Percentiles rank a stretch among this genome's conserved stretches.
Evolutionary conservation across 2,113 vertebrate species (phyloP).

Genomic region (Mus spicilegus): DNA sequence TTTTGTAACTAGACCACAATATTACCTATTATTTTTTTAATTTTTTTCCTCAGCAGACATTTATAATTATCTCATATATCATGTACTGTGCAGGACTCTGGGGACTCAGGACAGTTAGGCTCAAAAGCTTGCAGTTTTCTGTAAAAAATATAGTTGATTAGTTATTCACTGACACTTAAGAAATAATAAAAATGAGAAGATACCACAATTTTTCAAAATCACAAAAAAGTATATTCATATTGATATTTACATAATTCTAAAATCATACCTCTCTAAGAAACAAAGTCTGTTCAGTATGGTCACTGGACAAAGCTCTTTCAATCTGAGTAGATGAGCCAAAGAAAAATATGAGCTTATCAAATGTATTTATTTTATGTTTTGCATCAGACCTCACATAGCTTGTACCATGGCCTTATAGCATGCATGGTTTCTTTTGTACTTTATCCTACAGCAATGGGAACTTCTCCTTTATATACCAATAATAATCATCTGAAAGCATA

Average conservation of each 20-base stretch:
- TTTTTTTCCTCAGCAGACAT: background rate
- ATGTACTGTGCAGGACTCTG: background rate
- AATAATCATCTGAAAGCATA: background rate
- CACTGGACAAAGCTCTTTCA: background rate
- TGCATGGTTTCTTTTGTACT: background rate
- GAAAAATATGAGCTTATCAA: background rate
- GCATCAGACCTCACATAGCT: background rate
- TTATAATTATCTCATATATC: background rate
- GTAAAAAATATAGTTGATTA: background rate
- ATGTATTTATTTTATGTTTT: background rate
- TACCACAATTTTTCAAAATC: background rate
- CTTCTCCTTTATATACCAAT: background rate
- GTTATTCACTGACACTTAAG: background rate
- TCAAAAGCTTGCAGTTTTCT: background rate
- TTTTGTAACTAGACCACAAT: background rate
- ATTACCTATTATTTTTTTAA: background rate
- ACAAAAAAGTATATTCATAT: background rate
- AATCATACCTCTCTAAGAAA: background rate
- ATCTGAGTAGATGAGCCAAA: background rate
- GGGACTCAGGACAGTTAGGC: background rate
- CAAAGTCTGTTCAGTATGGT: too few relatives aligned
- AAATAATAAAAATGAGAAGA: background rate
- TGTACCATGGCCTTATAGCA: background rate
- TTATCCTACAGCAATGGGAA: background rate
- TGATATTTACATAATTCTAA: background rate